Percentiles rank a stretch among this genome's conserved stretches.
Evolutionary conservation across 1,140 invertebrate genomes (phyloP).

Genomic region (Anoplophora glabripennis): DNA sequence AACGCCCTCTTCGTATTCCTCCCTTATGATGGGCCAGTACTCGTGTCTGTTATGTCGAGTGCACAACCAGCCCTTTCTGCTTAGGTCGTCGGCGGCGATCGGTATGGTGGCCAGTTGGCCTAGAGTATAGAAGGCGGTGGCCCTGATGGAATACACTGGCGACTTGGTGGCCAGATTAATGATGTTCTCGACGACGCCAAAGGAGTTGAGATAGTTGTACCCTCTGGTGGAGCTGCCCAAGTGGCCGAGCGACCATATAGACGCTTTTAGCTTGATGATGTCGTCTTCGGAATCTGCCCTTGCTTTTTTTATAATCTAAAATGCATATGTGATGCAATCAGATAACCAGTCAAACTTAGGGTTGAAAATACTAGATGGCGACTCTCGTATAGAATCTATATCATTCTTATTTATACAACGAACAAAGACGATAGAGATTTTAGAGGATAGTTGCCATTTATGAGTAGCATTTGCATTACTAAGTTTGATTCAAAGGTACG

Average conservation of each 20-base stretch:
- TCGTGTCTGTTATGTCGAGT: constrained; percentile 78
- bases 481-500: too few species aligned
- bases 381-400: too few species aligned
- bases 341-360: too few species aligned
- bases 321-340: too few species aligned
- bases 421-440: too few species aligned
- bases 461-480: too few species aligned
- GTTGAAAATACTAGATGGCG: too few species aligned
- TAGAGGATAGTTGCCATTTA: too few species aligned
- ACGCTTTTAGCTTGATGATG: constrained; percentile 77
- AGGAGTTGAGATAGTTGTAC: constrained; percentile 61
- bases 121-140: constrained; percentile 84
- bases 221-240: constrained; percentile 73
- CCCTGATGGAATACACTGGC: constrained; percentile 81
- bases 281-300: constrained; percentile 62
- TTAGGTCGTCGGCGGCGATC: constrained; percentile 73
- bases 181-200: constrained; percentile 59
- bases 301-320: constrained; percentile 45
- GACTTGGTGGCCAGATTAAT: constrained; percentile 72
- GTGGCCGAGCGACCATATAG: constrained; percentile 87
- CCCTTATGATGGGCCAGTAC: constrained; percentile 76
- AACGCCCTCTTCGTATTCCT: constrained; percentile 51
- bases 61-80: constrained; percentile 77
- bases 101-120: constrained; percentile 79
- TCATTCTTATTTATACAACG: too few species aligned